phyloP scores from a whole-genome alignment of 2,797 vertebrate species.

The Urocyon cinereoargenteus region DNA sequence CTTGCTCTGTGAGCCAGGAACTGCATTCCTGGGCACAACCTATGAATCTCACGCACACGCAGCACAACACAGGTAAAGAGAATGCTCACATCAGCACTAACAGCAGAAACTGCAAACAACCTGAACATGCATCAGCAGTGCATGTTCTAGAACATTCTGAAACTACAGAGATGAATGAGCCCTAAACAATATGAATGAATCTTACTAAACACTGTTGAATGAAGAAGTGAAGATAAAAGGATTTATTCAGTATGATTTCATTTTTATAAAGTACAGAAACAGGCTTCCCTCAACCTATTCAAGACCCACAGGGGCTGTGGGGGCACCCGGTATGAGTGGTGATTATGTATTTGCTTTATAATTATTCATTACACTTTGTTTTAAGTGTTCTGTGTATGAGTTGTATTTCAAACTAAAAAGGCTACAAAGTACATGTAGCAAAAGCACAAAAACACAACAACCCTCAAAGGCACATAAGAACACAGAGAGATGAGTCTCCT shows the following conservation, averaged over 20 bases:
- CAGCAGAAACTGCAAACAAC: too few relatives aligned
- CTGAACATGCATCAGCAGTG: accelerated
- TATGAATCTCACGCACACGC: accelerated
- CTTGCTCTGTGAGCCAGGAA: too few relatives aligned
- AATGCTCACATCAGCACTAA: neutral
- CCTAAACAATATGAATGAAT: accelerated
- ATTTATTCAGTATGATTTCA: neutral
- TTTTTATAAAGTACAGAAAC: accelerated
- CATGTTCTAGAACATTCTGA: accelerated
- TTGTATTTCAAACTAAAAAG: neutral
- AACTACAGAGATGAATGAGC: accelerated
- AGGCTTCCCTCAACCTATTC: neutral
- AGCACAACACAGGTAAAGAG: neutral
- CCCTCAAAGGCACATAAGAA: neutral
- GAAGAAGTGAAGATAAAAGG: neutral
- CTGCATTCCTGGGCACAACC: neutral
- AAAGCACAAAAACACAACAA: neutral
- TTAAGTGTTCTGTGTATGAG: neutral
- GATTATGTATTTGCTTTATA: neutral
- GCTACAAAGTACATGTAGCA: neutral
- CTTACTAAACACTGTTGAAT: neutral
- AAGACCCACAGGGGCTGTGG: neutral
- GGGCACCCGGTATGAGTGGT: neutral
- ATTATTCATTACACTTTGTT: neutral
- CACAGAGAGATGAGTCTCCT: neutral